phyloP scores from a whole-genome alignment of 2,113 vertebrate genomes.

The Chlorodrepanis virens region DNA sequence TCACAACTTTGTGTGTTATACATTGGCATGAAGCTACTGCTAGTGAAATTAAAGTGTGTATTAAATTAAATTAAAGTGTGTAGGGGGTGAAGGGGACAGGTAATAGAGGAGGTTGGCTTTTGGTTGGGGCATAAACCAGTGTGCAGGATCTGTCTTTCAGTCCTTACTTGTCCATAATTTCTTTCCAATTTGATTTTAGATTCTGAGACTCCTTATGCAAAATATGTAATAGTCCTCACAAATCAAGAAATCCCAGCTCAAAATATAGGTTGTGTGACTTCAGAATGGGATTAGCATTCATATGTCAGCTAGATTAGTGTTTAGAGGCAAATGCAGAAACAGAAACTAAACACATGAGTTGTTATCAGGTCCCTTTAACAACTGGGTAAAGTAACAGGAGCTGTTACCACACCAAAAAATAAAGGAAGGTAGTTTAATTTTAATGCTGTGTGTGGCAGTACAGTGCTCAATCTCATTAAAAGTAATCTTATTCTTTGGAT shows the following conservation, averaged over 20 bases:
- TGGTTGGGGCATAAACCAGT: neutral
- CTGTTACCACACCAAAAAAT: neutral
- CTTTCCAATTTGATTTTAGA: neutral
- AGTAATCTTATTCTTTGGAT: conserved; percentile 7
- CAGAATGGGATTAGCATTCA: neutral
- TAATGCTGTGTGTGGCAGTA: neutral
- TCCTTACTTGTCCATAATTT: neutral
- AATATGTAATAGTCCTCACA: neutral
- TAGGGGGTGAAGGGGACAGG: neutral
- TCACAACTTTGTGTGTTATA: neutral
- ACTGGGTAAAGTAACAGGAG: neutral
- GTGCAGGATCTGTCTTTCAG: neutral
- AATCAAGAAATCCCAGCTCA: neutral
- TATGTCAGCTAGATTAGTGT: neutral
- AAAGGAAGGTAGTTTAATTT: neutral
- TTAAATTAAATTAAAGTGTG: neutral
- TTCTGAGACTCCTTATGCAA: neutral
- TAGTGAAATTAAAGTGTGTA: neutral
- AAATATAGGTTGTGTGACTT: neutral
- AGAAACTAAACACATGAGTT: neutral
- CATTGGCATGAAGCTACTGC: neutral
- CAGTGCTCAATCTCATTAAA: neutral
- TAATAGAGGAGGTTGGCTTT: neutral
- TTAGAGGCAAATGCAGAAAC: neutral
- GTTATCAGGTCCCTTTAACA: neutral